Evolutionary conservation across 1,140 invertebrate species (phyloP).

Genomic region (Heliconius eleuchia): DNA sequence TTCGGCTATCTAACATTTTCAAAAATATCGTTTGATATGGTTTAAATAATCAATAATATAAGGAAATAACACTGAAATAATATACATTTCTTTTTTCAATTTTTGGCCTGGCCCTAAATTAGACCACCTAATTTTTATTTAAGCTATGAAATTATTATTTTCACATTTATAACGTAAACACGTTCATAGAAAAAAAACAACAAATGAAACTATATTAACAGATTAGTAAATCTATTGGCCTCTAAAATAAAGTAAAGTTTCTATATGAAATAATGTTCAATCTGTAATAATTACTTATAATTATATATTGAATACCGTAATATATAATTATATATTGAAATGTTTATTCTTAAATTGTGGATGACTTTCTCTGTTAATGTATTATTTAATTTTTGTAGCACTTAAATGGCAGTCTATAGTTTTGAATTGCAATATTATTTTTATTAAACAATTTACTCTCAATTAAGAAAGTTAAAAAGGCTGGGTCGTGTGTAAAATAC

Average conservation of each 20-base stretch:
- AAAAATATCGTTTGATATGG: not conserved
- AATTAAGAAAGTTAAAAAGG: slow-evolving; percentile 47
- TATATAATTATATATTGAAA: not conserved
- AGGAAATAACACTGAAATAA: no score
- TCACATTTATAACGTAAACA: no score
- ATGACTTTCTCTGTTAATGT: slow-evolving; percentile 5
- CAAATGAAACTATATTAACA: not conserved
- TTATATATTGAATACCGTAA: slow-evolving; percentile 3
- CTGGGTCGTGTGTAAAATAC: slow-evolving; percentile 67
- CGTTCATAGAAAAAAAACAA: not conserved
- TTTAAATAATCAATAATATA: not conserved
- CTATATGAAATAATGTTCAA: not conserved
- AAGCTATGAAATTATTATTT: no score
- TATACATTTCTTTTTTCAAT: no score
- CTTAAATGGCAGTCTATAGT: slow-evolving; percentile 31
- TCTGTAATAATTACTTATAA: not conserved
- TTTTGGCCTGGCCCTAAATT: no score
- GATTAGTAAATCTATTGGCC: not conserved
- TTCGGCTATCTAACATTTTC: slow-evolving; percentile 26
- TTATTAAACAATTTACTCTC: slow-evolving; percentile 29
- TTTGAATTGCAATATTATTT: slow-evolving; percentile 31
- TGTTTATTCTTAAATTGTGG: not conserved
- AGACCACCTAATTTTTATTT: no score
- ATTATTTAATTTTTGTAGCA: not conserved
- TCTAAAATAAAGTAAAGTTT: not conserved